Percentiles rank a stretch among this genome's conserved stretches.
Evolutionary conservation across 2,113 vertebrate species (phyloP).

Genomic region (Neoarius graeffei): DNA sequence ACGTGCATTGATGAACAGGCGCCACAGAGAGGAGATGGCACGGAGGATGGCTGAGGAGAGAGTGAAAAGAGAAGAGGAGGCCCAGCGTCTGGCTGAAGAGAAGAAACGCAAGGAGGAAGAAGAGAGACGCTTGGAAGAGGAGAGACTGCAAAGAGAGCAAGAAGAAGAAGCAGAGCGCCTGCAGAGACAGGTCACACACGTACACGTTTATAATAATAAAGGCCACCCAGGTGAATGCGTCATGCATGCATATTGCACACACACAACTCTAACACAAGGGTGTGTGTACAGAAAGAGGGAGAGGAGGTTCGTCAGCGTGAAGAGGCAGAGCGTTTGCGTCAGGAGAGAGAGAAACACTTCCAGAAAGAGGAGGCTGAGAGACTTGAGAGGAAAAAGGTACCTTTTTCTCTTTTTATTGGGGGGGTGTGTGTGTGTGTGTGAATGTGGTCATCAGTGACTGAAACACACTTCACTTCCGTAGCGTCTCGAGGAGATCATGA

Average conservation of each 20-base stretch:
- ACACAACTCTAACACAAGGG: neutral
- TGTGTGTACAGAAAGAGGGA: conserved; percentile 75
- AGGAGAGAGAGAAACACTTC: conserved; percentile 92
- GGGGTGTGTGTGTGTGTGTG: neutral
- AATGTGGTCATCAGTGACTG: neutral
- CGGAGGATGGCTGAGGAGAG: conserved; percentile 79
- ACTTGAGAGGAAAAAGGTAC: conserved; percentile 94
- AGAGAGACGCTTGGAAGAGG: conserved; percentile 74
- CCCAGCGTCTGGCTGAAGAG: conserved; percentile 76
- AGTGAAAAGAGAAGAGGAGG: conserved; percentile 81
- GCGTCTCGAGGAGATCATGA: conserved; percentile 99
- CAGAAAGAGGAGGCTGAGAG: conserved; percentile 94
- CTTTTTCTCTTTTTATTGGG: neutral
- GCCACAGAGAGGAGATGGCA: conserved; percentile 84
- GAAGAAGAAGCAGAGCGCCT: conserved; percentile 80
- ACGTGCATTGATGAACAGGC: conserved; percentile 64
- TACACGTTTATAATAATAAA: neutral
- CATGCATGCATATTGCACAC: neutral
- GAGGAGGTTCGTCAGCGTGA: conserved; percentile 86
- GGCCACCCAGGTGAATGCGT: neutral
- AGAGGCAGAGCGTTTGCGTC: conserved; percentile 80
- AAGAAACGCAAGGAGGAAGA: conserved; percentile 71
- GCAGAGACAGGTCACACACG: conserved; percentile 81
- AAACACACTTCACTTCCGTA: conserved; percentile 55
- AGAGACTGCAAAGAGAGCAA: conserved; percentile 76